Conservation (phyloP, 2,113 vertebrate species). For the Pseudorectes ferrugineus region DNA sequence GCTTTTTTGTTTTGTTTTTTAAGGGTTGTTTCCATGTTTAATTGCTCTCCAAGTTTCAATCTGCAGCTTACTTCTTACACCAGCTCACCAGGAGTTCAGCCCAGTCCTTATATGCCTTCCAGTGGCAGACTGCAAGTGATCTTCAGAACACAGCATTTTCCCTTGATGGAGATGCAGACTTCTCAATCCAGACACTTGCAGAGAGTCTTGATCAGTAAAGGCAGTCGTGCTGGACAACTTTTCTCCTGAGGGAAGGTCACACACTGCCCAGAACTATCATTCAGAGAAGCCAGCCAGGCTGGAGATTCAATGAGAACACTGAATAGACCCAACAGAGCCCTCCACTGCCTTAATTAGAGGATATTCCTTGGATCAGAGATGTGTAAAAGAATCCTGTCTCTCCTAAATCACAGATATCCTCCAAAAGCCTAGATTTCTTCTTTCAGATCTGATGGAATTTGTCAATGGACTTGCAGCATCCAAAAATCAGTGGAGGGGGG, state of each 20-base stretch:
- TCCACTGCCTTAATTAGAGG: not conserved
- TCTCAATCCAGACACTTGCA: not conserved
- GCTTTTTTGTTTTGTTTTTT: not conserved
- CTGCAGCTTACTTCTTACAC: not conserved
- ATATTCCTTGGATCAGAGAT: not conserved
- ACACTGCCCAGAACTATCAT: rapidly evolving
- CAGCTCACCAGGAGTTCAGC: not conserved
- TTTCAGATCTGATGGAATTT: not conserved
- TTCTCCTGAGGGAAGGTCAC: not conserved
- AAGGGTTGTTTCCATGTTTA: not conserved
- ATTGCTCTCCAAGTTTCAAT: not conserved
- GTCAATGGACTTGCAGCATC: not conserved
- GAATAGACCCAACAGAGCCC: not conserved
- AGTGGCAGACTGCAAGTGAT: not conserved
- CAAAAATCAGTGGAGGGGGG: not conserved
- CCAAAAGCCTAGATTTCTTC: not conserved
- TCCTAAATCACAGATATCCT: not conserved
- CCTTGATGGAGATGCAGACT: not conserved
- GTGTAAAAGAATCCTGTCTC: not conserved
- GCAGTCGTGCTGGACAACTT: not conserved
- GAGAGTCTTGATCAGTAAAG: not conserved
- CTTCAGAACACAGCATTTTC: not conserved
- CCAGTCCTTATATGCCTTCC: not conserved
- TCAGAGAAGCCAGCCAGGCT: not conserved
- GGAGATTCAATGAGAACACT: not conserved